phyloP scores from a whole-genome alignment of 1,140 invertebrate genomes.

The Macrosteles quadrilineatus region DNA sequence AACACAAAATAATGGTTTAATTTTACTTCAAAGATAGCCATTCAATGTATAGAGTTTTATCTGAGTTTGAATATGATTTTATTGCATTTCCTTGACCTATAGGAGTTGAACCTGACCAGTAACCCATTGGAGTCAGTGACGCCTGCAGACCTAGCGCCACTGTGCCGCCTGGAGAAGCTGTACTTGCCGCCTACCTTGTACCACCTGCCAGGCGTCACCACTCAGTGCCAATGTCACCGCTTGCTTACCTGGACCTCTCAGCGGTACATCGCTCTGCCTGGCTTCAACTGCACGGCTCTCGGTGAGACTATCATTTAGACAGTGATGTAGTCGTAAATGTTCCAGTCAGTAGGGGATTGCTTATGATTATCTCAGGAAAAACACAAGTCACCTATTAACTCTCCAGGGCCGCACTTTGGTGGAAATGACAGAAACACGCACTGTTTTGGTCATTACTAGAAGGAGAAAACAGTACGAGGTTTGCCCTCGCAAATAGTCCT shows the following conservation, averaged over 20 bases:
- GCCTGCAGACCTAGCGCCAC: slow-evolving; percentile 32
- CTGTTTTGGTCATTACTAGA: too few species aligned
- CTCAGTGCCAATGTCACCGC: slow-evolving; percentile 23
- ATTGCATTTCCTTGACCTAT: background rate
- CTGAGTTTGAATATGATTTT: background rate
- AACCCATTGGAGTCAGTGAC: slow-evolving; percentile 33
- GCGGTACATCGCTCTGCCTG: background rate
- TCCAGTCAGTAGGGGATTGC: too few species aligned
- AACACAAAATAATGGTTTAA: too few species aligned
- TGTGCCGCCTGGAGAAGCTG: slow-evolving; percentile 36
- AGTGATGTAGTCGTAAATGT: too few species aligned
- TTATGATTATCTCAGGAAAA: too few species aligned
- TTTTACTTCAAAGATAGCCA: too few species aligned
- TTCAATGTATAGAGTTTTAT: background rate
- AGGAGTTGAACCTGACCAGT: slow-evolving; percentile 34
- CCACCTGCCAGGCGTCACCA: background rate
- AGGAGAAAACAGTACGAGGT: too few species aligned
- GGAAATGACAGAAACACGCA: too few species aligned
- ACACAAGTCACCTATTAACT: too few species aligned
- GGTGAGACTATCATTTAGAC: too few species aligned
- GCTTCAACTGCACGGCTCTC: background rate
- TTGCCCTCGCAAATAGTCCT: too few species aligned
- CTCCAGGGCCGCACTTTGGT: too few species aligned
- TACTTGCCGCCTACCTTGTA: slow-evolving; percentile 25
- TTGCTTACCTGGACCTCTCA: slow-evolving; percentile 23